Conservation (phyloP, 1,140 invertebrate genomes). For the Ridgeia piscesae region DNA sequence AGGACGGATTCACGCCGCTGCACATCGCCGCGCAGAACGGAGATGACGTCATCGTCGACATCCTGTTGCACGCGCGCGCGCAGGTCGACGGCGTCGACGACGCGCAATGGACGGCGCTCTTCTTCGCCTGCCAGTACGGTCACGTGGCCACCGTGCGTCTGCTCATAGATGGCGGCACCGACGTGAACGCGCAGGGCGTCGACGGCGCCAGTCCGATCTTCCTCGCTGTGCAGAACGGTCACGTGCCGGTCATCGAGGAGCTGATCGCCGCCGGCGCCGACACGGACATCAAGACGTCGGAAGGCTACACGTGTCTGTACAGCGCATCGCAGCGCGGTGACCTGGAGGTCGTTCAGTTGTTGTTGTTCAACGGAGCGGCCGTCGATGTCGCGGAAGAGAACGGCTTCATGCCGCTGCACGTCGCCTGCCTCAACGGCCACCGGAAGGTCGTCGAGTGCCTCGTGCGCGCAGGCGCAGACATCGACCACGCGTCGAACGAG, state of each 20-base stretch:
- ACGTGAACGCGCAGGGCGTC: constrained; percentile 16
- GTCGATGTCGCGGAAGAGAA: constrained; percentile 23
- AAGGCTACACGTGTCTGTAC: constrained; percentile 28
- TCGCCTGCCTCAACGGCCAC: constrained; percentile 31
- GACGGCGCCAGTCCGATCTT: constrained; percentile 24
- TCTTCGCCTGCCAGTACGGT: constrained; percentile 33
- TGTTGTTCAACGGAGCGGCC: constrained; percentile 31
- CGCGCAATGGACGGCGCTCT: constrained; percentile 30
- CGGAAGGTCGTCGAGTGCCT: constrained; percentile 29
- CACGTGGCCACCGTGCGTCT: constrained; percentile 24
- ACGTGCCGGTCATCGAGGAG: constrained; percentile 27
- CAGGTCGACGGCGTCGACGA: constrained; percentile 22
- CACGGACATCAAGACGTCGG: constrained; percentile 21
- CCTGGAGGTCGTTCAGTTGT: constrained; percentile 29
- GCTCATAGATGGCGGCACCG: constrained; percentile 23
- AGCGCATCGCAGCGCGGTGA: constrained; percentile 27
- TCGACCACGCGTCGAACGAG: constrained; percentile 22
- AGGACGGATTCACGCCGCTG: constrained; percentile 28
- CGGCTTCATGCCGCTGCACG: constrained; percentile 31
- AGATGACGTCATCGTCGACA: constrained; percentile 22
- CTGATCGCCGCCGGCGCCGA: constrained; percentile 19
- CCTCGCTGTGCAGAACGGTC: constrained; percentile 32
- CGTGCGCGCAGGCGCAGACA: constrained; percentile 23
- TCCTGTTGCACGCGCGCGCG: constrained; percentile 23
- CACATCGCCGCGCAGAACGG: constrained; percentile 32